Evolutionary conservation across 1,140 invertebrate species (phyloP).

Genomic region (Cataglyphis hispanica): DNA sequence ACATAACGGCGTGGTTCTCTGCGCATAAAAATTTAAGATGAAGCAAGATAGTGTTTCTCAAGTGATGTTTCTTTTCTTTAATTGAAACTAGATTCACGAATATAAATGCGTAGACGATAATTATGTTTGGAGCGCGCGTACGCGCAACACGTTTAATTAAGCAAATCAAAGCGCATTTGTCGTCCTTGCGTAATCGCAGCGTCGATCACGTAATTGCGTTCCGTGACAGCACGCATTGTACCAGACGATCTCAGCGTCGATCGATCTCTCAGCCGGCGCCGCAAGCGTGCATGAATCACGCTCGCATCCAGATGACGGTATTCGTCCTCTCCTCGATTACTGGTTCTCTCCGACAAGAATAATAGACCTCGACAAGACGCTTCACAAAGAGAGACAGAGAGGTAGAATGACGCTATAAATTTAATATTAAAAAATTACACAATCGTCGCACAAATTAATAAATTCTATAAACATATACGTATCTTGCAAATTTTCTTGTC

Average conservation of each 20-base stretch:
- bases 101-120: background rate
- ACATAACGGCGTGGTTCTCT: constrained; percentile 17
- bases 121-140: background rate
- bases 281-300: constrained; percentile 41
- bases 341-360: background rate
- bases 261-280: constrained; percentile 39
- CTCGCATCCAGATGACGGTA: constrained; percentile 16
- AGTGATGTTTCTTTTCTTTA: background rate
- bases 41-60: background rate
- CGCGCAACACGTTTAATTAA: background rate
- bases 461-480: background rate
- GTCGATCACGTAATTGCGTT: constrained; percentile 30
- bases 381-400: too few species aligned
- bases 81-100: too few species aligned
- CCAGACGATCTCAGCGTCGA: constrained; percentile 33
- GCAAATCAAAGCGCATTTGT: background rate
- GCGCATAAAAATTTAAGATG: background rate
- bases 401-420: background rate
- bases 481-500: background rate
- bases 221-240: constrained; percentile 16
- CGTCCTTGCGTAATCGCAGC: constrained; percentile 2
- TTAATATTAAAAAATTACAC: background rate
- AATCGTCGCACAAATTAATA: background rate
- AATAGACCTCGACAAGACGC: background rate
- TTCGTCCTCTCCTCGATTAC: background rate